Evolutionary conservation across 1,140 invertebrate genomes (phyloP).

Genomic region (Sminthurides bifidus): DNA sequence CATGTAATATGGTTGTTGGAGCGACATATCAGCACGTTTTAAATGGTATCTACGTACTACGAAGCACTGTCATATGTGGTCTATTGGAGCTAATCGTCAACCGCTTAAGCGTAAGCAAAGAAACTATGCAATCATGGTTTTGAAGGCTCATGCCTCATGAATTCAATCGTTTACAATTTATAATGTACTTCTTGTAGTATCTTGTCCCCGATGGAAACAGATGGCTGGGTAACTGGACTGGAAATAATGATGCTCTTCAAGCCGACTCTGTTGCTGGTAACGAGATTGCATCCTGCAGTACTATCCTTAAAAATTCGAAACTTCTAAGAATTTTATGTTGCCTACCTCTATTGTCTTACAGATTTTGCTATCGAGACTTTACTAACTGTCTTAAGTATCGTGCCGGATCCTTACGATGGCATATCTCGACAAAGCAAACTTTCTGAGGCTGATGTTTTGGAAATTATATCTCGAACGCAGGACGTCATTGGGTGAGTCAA

Average conservation of each 20-base stretch:
- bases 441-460: neutral
- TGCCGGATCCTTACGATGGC: slow-evolving; percentile 27
- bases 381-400: slow-evolving; percentile 14
- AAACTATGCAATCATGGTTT: neutral
- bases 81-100: slow-evolving; percentile 56
- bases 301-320: neutral
- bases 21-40: slow-evolving; percentile 35
- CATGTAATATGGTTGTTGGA: slow-evolving; percentile 16
- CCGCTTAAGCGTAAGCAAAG: slow-evolving; percentile 49
- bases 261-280: slow-evolving; percentile 33
- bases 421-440: slow-evolving; percentile 9
- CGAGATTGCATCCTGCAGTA: neutral
- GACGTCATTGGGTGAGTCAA: slow-evolving; percentile 23
- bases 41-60: slow-evolving; percentile 52
- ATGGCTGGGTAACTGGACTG: slow-evolving; percentile 15
- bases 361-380: slow-evolving; percentile 22
- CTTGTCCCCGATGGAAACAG: slow-evolving; percentile 26
- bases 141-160: neutral
- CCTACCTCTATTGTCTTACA: neutral
- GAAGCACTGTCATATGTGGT: slow-evolving; percentile 55
- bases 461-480: slow-evolving; percentile 11
- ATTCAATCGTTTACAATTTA: neutral
- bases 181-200: slow-evolving; percentile 7
- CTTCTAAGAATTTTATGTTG: neutral
- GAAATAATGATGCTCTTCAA: slow-evolving; percentile 18